Evolutionary conservation across 2,797 vertebrate genomes (phyloP), one percentile per base, ranked within the genome.

Genomic region (Sebastes aleutianus): DNA sequence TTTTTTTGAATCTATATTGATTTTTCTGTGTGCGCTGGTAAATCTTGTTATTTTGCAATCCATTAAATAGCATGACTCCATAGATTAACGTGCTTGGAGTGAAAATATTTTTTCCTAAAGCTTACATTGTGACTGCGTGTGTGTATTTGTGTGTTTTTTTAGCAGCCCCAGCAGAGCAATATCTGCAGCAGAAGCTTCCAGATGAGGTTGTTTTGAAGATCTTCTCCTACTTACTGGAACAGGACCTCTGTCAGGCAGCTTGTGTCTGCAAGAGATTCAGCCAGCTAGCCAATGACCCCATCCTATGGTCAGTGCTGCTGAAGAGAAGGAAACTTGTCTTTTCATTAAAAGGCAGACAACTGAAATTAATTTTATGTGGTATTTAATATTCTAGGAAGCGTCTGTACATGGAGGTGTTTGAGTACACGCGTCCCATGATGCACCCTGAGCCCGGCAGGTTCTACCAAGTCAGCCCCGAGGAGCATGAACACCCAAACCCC

Each of bases 141-240:
- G 11, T 66, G 47, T 50, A 4, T 78, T 5, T 83, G 34, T 90
- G 31, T 90, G 27, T 85, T 66, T 50, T 47, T 90, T 93, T 91
- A 99, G 98, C 97, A 94, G 98, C 99, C 82, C 98, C 98, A 93
- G 99, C 98, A 92, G 99, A 99, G 93, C 99, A 99, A 5, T 99
- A 99, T 94, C 97, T 99, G 94, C 99, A 99, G 93, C 98, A 99
- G 94, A 99, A 99, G 93, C 94, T 99, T 88, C 99, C 99, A 89
- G 99, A 99, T 95, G 99, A 99, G 95, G 99, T 99, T 24, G 98
- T 99, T 94, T 94, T 99, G 90, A 99, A 99, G 96, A 99, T 99
- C 91, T 99, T 99, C 92, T 99, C 99, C 73, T 99, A 99, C 91
- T 94, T 99, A 88, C 94, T 99, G 95, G 98, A 99, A 91, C 98